Conservation (phyloP, 2,888 invertebrate genomes). For the Ischnura elegans region DNA sequence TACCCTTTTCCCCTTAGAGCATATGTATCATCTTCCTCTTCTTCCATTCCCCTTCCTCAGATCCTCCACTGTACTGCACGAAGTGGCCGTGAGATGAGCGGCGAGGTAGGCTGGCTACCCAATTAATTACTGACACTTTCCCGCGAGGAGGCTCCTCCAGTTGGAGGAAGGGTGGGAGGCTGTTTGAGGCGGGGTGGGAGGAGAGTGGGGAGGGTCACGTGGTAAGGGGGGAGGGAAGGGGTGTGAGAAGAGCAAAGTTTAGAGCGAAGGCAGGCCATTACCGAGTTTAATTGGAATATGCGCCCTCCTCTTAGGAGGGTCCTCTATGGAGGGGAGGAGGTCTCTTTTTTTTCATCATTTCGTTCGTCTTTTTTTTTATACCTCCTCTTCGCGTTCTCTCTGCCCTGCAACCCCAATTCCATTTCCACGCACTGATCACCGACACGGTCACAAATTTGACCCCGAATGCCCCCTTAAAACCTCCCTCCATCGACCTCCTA, state of each 20-base stretch:
- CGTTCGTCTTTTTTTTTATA: conserved; percentile 21
- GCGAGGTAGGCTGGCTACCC: background rate
- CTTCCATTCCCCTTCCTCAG: background rate
- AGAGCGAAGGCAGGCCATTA: conserved; percentile 32
- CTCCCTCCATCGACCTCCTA: background rate
- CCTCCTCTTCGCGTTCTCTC: background rate
- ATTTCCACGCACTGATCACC: conserved; percentile 52
- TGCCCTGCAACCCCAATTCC: conserved; percentile 44
- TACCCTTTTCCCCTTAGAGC: too few relatives aligned
- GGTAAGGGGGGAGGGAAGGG: background rate
- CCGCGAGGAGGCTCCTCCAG: background rate
- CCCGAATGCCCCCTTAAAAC: background rate
- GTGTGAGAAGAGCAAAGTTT: conserved; percentile 37
- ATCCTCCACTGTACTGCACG: background rate
- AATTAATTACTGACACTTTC: conserved; percentile 56
- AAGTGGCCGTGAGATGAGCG: conserved; percentile 10
- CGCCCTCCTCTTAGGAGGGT: background rate
- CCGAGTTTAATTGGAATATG: conserved; percentile 59
- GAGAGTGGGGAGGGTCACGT: too few relatives aligned
- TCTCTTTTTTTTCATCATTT: conserved; percentile 29
- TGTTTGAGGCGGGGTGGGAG: background rate
- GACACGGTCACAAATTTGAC: conserved; percentile 35
- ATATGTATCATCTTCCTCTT: background rate
- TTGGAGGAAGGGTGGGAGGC: background rate
- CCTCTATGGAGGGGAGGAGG: too few relatives aligned